A percentile compares a stretch with the other conserved stretches of the same genome.
These are phyloP conservation scores for Meghimatium bilineatum DNA, from an alignment of 2,888 invertebrate genomes.

Conservation along the genomic window DNA sequence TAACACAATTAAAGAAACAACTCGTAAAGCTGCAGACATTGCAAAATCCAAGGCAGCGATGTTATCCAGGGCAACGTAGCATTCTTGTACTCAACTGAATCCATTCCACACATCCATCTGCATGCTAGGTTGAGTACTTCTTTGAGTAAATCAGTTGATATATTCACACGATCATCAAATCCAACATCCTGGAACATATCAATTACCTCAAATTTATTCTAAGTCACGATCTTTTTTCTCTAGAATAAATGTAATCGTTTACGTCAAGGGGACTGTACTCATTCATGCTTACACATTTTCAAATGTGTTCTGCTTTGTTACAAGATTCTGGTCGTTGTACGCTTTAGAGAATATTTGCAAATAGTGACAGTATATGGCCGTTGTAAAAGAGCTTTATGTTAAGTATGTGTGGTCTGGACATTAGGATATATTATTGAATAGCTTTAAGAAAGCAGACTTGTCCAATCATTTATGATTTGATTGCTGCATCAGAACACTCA, in stretches of 20 bases:
- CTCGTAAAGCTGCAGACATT: constrained; percentile 88
- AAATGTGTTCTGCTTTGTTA: neutral
- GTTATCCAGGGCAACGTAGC: constrained; percentile 32
- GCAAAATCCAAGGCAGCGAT: constrained; percentile 79
- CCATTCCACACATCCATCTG: constrained; percentile 21
- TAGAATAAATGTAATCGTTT: neutral
- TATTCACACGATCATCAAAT: neutral
- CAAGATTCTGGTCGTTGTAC: neutral
- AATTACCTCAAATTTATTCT: neutral
- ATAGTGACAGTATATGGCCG: neutral
- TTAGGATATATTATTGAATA: neutral
- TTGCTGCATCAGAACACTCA: neutral
- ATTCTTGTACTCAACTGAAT: neutral
- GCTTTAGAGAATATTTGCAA: neutral
- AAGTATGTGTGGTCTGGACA: neutral
- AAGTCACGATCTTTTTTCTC: neutral
- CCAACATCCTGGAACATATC: neutral
- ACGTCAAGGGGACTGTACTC: neutral
- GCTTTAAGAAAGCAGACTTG: neutral
- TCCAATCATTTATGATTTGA: neutral
- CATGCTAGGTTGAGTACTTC: neutral
- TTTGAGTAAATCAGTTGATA: too few species aligned
- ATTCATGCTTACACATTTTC: neutral
- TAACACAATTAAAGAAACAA: constrained; percentile 86
- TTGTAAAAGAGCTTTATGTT: neutral